Evolutionary conservation across 2,797 vertebrate species (phyloP), one percentile per base, ranked within the genome.

Genomic region (Pangasius larnaudii): DNA sequence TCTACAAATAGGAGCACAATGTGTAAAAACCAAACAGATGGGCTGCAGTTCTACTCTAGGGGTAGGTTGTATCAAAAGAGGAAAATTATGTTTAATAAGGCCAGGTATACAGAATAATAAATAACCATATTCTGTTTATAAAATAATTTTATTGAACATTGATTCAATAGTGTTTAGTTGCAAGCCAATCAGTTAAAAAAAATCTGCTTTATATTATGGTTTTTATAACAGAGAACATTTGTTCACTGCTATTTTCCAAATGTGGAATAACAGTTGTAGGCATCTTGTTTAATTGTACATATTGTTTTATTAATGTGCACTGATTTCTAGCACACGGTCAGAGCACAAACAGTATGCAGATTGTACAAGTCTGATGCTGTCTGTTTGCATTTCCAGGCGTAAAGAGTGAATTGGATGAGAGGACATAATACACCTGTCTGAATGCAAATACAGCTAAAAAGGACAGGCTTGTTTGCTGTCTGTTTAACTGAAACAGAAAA

Each of bases 381-480:
- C n/a, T 84, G 46, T 82, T 51, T 63, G 10, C n/a, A 22, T 87
- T 82, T 87, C n/a, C 19, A 46, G 42, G 27, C 72, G 9, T 65
- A 46, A 58, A 85, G 27, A 69, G 6, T 81, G 72, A 87, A 67
- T 49, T 58, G 19, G 51, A 46, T 1, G n/a, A 75, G 30, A 19
- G 56, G 6, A 78, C 19, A 33, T n/a, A 67, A 39, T 61, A 42
- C 27, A 58, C 69, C 36, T 33, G 39, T 30, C 72, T 86, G 72
- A 89, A 53, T 33, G 18, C 14, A 82, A 82, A 86, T 33, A 49
- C 9, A 27, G 86, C 22, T 9, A n/a, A 27, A 65, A 78, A 39
- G 51, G 86, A 88, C 24, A 53, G 72, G 49, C n/a, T 75, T 89
- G 75, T 86, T 89, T 85, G 69, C 46, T 77, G 18, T 53, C 18